These are phyloP conservation scores for Yoshiicerus persimilis DNA, from an alignment of 1,140 invertebrate species.

Conservation along the genomic window DNA sequence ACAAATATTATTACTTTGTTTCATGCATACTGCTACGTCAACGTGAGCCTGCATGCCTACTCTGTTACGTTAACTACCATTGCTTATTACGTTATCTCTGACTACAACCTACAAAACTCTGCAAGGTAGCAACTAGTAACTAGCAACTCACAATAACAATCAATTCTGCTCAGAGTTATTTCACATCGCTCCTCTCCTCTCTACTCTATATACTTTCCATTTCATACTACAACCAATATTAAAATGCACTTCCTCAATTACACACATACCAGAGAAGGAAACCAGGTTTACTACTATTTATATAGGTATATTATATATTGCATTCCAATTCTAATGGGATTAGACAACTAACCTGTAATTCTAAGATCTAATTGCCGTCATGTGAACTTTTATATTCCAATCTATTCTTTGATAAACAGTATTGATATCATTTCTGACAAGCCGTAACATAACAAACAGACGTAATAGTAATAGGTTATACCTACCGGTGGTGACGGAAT, in stretches of 20 bases:
- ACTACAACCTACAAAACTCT: no score
- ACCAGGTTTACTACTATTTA: background rate
- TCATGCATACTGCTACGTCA: background rate
- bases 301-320: background rate
- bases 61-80: background rate
- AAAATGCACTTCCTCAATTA: conserved; percentile 3
- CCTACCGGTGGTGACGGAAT: background rate
- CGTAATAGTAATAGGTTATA: background rate
- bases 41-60: background rate
- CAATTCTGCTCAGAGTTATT: background rate
- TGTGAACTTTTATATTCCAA: background rate
- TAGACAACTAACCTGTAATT: background rate
- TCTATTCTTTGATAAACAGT: background rate
- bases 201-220: background rate
- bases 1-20: conserved; percentile 8
- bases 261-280: background rate
- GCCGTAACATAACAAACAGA: background rate
- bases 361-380: background rate
- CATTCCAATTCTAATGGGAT: background rate
- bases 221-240: background rate
- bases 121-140: no score
- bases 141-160: background rate
- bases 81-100: background rate
- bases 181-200: background rate
- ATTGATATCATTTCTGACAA: background rate